A percentile compares a stretch with the other conserved stretches of the same genome.
Evolutionary conservation across 2,888 invertebrate genomes (phyloP).

Genomic region (Phaonia tiefii): DNA sequence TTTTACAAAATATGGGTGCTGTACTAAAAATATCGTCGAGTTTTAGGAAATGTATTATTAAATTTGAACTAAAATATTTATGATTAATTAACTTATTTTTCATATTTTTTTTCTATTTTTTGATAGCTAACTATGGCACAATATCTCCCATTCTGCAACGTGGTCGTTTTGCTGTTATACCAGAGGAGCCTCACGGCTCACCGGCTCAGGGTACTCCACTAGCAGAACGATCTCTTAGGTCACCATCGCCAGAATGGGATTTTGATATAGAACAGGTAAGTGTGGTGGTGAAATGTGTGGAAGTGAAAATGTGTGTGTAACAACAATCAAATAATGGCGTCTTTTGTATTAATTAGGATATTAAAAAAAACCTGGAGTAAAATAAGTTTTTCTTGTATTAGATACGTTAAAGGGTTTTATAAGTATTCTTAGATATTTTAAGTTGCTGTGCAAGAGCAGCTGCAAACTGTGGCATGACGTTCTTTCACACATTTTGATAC

Average conservation of each 20-base stretch:
- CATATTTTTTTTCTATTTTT: slow-evolving; percentile 8
- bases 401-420: no score
- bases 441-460: no score
- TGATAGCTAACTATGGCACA: slow-evolving; percentile 80
- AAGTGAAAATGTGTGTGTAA: slow-evolving; percentile 13
- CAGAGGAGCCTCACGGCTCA: slow-evolving; percentile 81
- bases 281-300: slow-evolving; percentile 5
- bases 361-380: no score
- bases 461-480: no score
- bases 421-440: no score
- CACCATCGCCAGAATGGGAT: slow-evolving; percentile 81
- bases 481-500: no score
- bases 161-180: slow-evolving; percentile 81
- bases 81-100: background rate
- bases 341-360: no score
- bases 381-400: no score
- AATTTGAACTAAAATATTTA: no score
- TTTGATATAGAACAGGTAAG: slow-evolving; percentile 80
- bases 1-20: no score
- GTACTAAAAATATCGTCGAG: no score
- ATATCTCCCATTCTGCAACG: slow-evolving; percentile 80
- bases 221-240: slow-evolving; percentile 73
- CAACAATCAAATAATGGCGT: background rate
- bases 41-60: no score
- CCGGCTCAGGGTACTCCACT: slow-evolving; percentile 77